A percentile compares a stretch with the other conserved stretches of the same genome.
phyloP scores from a whole-genome alignment of 1,140 invertebrate genomes.

The Wiebesia pumilae region DNA sequence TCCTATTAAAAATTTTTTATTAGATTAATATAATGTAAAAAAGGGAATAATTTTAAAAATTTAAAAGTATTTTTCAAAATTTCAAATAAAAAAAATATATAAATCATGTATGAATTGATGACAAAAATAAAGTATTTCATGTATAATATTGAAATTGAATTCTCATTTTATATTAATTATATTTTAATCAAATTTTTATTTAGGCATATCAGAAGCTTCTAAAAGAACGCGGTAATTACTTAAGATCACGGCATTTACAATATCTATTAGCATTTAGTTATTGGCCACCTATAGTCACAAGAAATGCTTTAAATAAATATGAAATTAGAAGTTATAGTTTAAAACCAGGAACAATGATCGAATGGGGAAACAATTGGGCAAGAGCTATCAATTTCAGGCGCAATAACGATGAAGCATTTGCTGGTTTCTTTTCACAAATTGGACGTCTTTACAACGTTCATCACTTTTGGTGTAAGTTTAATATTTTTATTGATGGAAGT shows the following conservation, averaged over 20 bases:
- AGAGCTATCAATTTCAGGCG: slow-evolving; percentile 93
- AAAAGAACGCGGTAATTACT: slow-evolving; percentile 86
- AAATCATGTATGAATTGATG: no score
- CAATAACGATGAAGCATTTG: slow-evolving; percentile 94
- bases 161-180: not conserved
- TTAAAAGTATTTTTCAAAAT: no score
- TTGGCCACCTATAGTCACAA: slow-evolving; percentile 87
- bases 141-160: not conserved
- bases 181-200: slow-evolving; percentile 40
- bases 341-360: slow-evolving; percentile 98
- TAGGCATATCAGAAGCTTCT: slow-evolving; percentile 87
- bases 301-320: slow-evolving; percentile 88
- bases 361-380: slow-evolving; percentile 99
- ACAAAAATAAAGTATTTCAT: no score
- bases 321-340: slow-evolving; percentile 95
- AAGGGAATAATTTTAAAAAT: no score
- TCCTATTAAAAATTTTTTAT: no score
- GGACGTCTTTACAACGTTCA: slow-evolving; percentile 97
- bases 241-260: slow-evolving; percentile 93
- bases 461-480: slow-evolving; percentile 96
- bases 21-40: no score
- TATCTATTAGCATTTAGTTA: slow-evolving; percentile 94
- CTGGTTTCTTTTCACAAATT: slow-evolving; percentile 97
- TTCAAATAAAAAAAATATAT: no score
- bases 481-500: not conserved